Conservation (phyloP, 2,113 vertebrate genomes). For the Falcunculus frontatus region DNA sequence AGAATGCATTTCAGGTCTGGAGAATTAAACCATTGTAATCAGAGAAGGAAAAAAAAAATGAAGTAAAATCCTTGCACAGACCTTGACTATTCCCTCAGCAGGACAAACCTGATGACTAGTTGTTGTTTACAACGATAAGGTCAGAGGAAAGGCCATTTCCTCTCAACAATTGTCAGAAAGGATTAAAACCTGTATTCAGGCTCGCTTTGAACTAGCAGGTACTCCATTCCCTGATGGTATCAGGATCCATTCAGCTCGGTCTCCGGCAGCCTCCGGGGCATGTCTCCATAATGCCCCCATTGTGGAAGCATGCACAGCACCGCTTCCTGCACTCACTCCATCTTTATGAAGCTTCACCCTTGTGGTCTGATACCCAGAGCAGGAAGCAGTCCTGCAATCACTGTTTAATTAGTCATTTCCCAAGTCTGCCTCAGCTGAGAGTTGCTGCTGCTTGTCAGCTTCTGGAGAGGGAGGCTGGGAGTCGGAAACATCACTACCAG, state of each 20-base stretch:
- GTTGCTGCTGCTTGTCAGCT: constrained; percentile 7
- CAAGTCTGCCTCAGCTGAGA: neutral
- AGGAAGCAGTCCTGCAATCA: constrained; percentile 63
- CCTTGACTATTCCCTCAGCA: constrained; percentile 52
- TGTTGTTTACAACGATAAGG: constrained; percentile 67
- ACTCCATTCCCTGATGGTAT: constrained; percentile 58
- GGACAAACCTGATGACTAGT: constrained; percentile 50
- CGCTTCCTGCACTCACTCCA: constrained; percentile 33
- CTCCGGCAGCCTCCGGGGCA: constrained; percentile 50
- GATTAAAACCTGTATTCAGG: constrained; percentile 65
- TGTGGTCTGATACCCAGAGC: constrained; percentile 38
- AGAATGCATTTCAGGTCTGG: constrained; percentile 28
- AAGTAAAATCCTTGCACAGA: constrained; percentile 46
- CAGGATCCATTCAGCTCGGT: constrained; percentile 32
- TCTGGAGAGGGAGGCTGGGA: neutral
- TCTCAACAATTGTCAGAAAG: constrained; percentile 63
- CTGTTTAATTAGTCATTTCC: constrained; percentile 62
- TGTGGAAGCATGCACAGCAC: constrained; percentile 31
- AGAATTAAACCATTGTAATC: constrained; percentile 50
- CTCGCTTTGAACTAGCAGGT: constrained; percentile 65
- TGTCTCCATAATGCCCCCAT: constrained; percentile 59
- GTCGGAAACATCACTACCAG: neutral
- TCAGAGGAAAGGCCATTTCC: constrained; percentile 69
- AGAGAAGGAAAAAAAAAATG: neutral
- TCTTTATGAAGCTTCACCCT: constrained; percentile 48